Base-by-base conservation (phyloP, 1,140 invertebrate genomes). In the Habropoda laboriosa region DNA sequence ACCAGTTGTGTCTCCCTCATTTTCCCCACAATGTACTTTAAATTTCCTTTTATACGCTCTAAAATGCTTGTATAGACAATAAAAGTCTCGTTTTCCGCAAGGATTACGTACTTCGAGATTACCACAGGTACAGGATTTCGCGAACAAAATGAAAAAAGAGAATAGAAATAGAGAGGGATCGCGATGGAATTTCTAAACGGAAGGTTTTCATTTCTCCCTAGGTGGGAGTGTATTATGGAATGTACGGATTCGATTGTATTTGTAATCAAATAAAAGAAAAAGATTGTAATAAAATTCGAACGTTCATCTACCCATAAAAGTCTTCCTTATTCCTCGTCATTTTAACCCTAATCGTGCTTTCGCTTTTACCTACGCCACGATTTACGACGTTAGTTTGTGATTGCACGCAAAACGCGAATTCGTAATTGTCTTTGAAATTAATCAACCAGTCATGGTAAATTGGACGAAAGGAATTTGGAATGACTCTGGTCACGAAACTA, bases 21-120 rank as follows among this genome's bases (percentile, higher is more conserved):
- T 77, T 77, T 3, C 55, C 3, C 0, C 63, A n/a, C 55, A 38
- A 42, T 55, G 30, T 30, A 75, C n/a, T 74, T 73, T 40, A 58
- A 27, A 68, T 77, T 57, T 76, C 8, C 6, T 42, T 77, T 70
- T 58, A 38, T 55, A 32, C 10, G 24, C 66, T 49, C 40, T 55
- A 16, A 77, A 67, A 77, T 68, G 61, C 51, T 75, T 66, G 47
- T 27, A 70, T 70, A n/a, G 63, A 76, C 74, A 76, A 68, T 76
- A 77, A 77, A 55, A 40, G 10, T 42, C 16, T 64, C 63, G 27
- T 77, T 77, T 58, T 53, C n/a, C n/a, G 16, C 32, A 40, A 57
- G 32, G 10, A 47, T 45, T 70, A 38, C 16, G 21, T 35, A 66
- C 10, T 18, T 74, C 27, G 60, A 24, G n/a, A 64, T 64, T 53